Conservation (phyloP, 2,113 vertebrate species). For the Oxyura jamaicensis region DNA sequence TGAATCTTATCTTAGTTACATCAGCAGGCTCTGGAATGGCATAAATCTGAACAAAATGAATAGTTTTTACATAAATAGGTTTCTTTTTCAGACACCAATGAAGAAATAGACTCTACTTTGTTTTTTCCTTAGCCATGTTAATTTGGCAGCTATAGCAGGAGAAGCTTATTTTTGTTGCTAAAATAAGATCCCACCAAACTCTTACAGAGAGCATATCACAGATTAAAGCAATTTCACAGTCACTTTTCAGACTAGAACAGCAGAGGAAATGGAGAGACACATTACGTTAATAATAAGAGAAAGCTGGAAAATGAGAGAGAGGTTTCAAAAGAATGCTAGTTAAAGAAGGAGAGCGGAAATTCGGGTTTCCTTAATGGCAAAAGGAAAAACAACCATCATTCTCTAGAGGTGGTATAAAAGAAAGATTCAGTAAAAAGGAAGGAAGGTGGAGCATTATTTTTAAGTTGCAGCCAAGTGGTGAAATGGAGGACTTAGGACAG, state of each 20-base stretch:
- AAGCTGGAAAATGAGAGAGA: not conserved
- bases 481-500: not conserved
- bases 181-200: not conserved
- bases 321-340: not conserved
- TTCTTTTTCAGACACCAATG: not conserved
- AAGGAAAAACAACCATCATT: not conserved
- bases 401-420: not conserved
- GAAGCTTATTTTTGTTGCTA: not conserved
- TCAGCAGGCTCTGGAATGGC: not conserved
- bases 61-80: not conserved
- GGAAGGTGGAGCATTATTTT: not conserved
- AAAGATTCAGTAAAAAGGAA: not conserved
- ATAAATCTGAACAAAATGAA: not conserved
- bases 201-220: not conserved
- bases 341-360: not conserved
- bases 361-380: not conserved
- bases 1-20: not conserved
- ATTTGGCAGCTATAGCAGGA: not conserved
- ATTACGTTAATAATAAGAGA: not conserved
- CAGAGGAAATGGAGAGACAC: not conserved
- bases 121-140: not conserved
- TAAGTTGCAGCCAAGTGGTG: not conserved
- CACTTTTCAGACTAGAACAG: slow-evolving; percentile 4
- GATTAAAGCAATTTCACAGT: not conserved
- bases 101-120: not conserved